Evolutionary conservation across 2,113 vertebrate genomes (phyloP).

Genomic region (Strix aluco): DNA sequence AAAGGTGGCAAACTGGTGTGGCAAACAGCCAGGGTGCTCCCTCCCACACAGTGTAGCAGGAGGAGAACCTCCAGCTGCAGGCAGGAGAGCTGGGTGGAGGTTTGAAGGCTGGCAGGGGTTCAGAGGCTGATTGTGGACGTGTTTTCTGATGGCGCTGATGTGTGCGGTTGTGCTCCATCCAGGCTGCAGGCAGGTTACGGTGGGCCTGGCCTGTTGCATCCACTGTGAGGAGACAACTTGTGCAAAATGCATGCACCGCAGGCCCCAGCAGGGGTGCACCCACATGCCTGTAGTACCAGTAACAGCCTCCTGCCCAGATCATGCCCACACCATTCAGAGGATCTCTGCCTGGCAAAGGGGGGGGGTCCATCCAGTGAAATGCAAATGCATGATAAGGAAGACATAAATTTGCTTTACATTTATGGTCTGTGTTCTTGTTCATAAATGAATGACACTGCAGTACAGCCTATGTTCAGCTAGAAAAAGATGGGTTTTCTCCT

Average conservation of each 20-base stretch:
- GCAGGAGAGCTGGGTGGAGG: accelerated
- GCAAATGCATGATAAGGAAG: background rate
- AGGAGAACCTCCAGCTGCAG: background rate
- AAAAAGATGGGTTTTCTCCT: background rate
- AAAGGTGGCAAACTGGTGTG: background rate
- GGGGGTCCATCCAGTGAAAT: background rate
- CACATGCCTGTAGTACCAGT: accelerated
- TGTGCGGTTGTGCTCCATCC: accelerated
- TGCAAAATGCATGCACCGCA: no score
- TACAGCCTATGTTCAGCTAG: background rate
- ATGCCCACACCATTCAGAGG: background rate
- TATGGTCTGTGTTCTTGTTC: background rate
- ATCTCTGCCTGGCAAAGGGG: background rate
- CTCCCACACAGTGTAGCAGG: background rate
- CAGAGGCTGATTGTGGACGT: accelerated
- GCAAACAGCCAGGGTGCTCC: background rate
- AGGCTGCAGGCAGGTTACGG: background rate
- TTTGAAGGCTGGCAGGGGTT: background rate
- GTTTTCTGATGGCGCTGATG: background rate
- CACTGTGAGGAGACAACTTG: background rate
- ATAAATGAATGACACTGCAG: background rate
- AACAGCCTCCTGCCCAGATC: background rate
- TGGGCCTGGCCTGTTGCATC: background rate
- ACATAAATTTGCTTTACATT: background rate
- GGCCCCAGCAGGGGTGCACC: accelerated